Evolutionary conservation across 2,113 vertebrate species (phyloP).

Genomic region (Pterocles orientalis): DNA sequence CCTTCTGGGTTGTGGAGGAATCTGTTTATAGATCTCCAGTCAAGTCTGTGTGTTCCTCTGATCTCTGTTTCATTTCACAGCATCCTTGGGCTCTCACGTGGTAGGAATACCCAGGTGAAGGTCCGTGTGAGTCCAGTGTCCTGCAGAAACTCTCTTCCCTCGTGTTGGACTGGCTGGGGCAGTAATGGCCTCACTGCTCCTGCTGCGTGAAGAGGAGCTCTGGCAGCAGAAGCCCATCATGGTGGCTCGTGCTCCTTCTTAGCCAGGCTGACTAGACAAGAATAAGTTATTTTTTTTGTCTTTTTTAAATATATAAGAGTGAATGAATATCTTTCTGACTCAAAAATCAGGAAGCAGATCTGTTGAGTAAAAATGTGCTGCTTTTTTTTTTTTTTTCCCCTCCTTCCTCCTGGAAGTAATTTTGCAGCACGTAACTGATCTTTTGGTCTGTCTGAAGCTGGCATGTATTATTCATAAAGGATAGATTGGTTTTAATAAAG

Average conservation of each 20-base stretch:
- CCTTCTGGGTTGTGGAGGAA: background rate
- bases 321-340: background rate
- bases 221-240: background rate
- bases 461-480: conserved; percentile 10
- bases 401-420: background rate
- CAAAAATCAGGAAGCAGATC: background rate
- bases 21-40: background rate
- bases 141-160: background rate
- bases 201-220: background rate
- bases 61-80: background rate
- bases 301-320: background rate
- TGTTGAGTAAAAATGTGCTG: background rate
- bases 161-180: background rate
- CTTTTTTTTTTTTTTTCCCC: background rate
- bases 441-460: background rate
- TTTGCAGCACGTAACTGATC: background rate
- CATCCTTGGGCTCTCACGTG: background rate
- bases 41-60: background rate
- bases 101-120: background rate
- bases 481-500: conserved; percentile 13
- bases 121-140: background rate
- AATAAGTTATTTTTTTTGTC: background rate
- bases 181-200: fast-evolving
- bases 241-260: background rate
- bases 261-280: background rate